Base-by-base conservation (phyloP, 1,140 invertebrate species). In the Oryzaephilus surinamensis region DNA sequence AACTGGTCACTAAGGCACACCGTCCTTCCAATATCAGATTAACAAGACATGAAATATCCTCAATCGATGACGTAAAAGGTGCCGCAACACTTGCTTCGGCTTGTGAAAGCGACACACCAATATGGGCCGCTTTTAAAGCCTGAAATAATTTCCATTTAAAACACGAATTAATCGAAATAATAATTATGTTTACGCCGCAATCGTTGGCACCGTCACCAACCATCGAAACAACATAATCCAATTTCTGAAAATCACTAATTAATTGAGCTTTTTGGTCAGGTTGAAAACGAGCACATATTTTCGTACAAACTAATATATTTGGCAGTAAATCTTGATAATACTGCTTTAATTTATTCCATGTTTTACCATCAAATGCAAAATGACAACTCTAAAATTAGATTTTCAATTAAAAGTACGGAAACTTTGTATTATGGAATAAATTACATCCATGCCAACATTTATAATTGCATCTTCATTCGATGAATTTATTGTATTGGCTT, bases 251-350 rank as follows among this genome's bases (percentile, higher is more conserved):
- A 38, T 78, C 70, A 50, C 86, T 82, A 12, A 97, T 75, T 8
- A 97, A 66, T 53, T 94, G 85, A 45, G 91, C 88, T 62, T 97
- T 97, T 64, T 97, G 92, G 45, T 97, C 91, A 0, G 94, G 93
- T 21, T 84, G 84, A 83, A 97, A 97, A 36, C 94, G 72, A 1
- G 93, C 92, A 69, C 93, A 97, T 10, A 97, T 81, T 13, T 83
- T 81, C 3, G 86, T 85, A 49, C 79, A 72, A 0, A 79, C 76
- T 1, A 80, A 63, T 19, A 92, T 54, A 50, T 70, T 70, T 1
- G 75, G 69, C 48, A 86, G 64, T n/a, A 84, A 50, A 40, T 83
- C 76, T 2, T 78, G 74, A 63, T 80, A 81, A 58, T 79, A 67
- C 20, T 70, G 65, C 46, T 73, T 73, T 6, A 84, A 64, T 11